Evolutionary conservation across 2,113 vertebrate genomes (phyloP).

Genomic region (Nothobranchius kuhntae): DNA sequence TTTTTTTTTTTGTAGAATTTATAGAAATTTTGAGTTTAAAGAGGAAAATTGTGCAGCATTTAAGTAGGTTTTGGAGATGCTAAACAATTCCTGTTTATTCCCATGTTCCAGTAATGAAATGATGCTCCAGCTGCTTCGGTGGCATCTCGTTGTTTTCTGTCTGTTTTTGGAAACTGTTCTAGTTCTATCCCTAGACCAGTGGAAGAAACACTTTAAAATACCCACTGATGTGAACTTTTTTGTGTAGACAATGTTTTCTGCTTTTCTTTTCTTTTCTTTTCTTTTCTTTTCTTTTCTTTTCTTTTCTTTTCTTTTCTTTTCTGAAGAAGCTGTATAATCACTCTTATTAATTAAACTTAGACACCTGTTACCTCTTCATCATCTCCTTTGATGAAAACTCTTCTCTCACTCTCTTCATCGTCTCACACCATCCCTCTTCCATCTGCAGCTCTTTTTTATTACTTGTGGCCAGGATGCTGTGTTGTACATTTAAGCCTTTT

Average conservation of each 20-base stretch:
- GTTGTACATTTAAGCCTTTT: conserved; percentile 38
- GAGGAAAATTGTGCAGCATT: too few species aligned
- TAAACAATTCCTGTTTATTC: too few species aligned
- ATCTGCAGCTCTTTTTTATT: conserved; percentile 25
- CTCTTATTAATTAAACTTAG: conserved; percentile 34
- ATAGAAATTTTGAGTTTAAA: too few species aligned
- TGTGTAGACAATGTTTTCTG: not conserved
- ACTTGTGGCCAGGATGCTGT: conserved; percentile 28
- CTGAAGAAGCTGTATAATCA: conserved; percentile 29
- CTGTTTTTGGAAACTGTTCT: not conserved
- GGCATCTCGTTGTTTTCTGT: too few species aligned
- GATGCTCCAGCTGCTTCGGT: too few species aligned
- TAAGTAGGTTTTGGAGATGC: too few species aligned
- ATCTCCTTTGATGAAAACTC: not conserved
- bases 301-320: conserved; percentile 1
- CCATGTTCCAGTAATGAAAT: too few species aligned
- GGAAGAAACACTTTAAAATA: too few species aligned
- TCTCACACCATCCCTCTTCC: conserved; percentile 18
- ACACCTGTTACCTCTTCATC: conserved; percentile 22
- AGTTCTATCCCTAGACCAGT: not conserved
- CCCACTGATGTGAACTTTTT: not conserved
- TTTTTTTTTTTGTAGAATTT: too few species aligned
- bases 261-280: conserved; percentile 9
- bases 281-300: conserved; percentile 1
- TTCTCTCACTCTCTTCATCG: conserved; percentile 19